Evolutionary conservation across 2,113 vertebrate species (phyloP).

Genomic region (Ceratotherium simum): DNA sequence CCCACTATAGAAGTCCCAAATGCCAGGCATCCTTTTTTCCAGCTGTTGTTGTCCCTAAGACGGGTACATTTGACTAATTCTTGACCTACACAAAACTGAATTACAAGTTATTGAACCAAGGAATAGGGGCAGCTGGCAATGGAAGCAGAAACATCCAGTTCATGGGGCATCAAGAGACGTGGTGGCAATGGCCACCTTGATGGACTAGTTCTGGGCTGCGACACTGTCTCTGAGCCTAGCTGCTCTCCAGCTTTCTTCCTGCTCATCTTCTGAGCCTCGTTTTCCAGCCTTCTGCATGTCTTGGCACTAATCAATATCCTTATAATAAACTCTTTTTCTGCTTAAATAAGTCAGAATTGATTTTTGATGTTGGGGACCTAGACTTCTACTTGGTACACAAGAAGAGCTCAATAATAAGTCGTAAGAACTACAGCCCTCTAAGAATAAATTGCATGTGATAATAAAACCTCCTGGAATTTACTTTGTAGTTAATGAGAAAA

Average conservation of each 20-base stretch:
- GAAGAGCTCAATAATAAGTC: background rate
- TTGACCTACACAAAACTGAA: background rate
- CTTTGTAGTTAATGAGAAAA: slow-evolving; percentile 49
- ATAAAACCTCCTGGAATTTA: slow-evolving; percentile 38
- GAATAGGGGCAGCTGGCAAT: background rate
- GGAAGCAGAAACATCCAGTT: background rate
- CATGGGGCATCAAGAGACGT: background rate
- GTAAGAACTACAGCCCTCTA: background rate
- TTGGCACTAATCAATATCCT: background rate
- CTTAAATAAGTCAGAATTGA: slow-evolving; percentile 55
- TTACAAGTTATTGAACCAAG: background rate
- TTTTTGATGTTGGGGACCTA: slow-evolving; percentile 43
- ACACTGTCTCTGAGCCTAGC: background rate
- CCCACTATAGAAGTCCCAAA: background rate
- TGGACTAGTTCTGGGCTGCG: background rate
- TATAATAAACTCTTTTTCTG: slow-evolving; percentile 25
- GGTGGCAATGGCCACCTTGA: background rate
- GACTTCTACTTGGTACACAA: background rate
- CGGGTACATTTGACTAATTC: background rate
- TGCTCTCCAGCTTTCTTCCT: background rate
- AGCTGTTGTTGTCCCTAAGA: background rate
- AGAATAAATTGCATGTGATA: slow-evolving; percentile 50
- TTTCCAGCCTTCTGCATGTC: background rate
- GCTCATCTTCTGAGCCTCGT: background rate
- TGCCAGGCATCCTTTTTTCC: background rate